phyloP scores from a whole-genome alignment of 2,113 vertebrate genomes.

The Rattus rattus region DNA sequence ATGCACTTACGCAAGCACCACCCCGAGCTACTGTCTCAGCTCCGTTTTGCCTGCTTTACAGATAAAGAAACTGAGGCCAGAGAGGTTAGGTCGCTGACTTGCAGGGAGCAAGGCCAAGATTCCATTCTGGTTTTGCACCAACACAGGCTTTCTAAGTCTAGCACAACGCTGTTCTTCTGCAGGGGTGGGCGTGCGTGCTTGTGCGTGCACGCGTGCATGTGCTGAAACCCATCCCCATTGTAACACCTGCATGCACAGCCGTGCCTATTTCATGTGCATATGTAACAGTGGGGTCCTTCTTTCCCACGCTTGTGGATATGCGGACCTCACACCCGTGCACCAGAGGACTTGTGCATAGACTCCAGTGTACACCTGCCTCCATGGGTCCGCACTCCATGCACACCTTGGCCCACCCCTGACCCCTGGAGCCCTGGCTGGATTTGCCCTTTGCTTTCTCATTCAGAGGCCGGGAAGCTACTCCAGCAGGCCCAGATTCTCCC shows the following conservation, averaged over 20 bases:
- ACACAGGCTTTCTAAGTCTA: not conserved
- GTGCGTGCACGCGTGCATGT: not conserved
- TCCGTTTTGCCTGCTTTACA: not conserved
- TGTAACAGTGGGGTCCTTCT: fast-evolving
- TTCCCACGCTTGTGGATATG: not conserved
- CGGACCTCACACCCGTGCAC: not conserved
- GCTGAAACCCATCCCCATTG: no score
- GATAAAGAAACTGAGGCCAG: not conserved
- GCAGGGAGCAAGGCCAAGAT: not conserved
- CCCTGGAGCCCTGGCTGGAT: not conserved
- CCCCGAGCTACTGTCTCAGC: not conserved
- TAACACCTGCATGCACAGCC: not conserved
- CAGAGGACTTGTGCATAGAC: not conserved
- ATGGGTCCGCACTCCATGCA: no score
- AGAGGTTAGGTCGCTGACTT: not conserved
- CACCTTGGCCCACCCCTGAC: fast-evolving
- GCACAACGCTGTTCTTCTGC: fast-evolving
- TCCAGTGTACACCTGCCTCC: not conserved
- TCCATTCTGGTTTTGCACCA: not conserved
- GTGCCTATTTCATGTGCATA: fast-evolving
- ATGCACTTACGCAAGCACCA: not conserved
- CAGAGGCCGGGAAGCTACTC: not conserved
- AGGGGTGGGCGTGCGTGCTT: fast-evolving
- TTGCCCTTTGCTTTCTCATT: not conserved
- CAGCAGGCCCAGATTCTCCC: not conserved